Base-by-base conservation (phyloP, 2,888 invertebrate species). In the Caenorhabditis sulstoni region DNA sequence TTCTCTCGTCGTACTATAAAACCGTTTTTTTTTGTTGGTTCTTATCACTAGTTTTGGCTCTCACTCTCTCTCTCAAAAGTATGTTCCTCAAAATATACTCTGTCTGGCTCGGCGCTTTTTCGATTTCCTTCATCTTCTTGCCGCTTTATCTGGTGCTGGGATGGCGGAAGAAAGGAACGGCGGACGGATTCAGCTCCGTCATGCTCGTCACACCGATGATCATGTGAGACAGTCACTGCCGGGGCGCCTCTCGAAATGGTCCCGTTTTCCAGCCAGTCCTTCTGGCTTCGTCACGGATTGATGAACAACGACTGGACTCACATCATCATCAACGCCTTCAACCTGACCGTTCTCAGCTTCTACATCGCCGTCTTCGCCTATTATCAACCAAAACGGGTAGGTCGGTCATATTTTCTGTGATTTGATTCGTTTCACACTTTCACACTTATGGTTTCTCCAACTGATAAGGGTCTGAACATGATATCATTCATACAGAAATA, bases 161-260 rank as follows among this genome's bases (percentile, higher is more conserved):
- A 14, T 89, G 89, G 89, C 78, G 71, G 23, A 81, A 82, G 49
- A 71, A 88, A 50, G 89, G 89, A 37, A 86, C 88, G 0, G 86
- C 89, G 12, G 89, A 89, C 44, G 89, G 89, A 22, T 89, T 89
- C 79, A 88, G 88, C 50, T 88, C 89, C 0, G 85, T 89, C 35
- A 87, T 85, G 61, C 82, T 88, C 29, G 87, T 89, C 18, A 83
- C 88, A 8, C 89, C 89, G 1, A 39, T 86, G 44, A 64, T 89
- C 12, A 87, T 87, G 89, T 87, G n/a, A 82, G 86, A 47, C n/a
- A n/a, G n/a, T n/a, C n/a, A n/a, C n/a, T n/a, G n/a, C n/a, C n/a
- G n/a, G n/a, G n/a, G n/a, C n/a, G n/a, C n/a, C n/a, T n/a, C n/a
- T 44, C 22, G 29, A 41, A 57, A 29, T n/a, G 37, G 11, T 11